Evolutionary conservation across 2,797 vertebrate genomes (phyloP).

Genomic region (Hypotaenidia philippensis): DNA sequence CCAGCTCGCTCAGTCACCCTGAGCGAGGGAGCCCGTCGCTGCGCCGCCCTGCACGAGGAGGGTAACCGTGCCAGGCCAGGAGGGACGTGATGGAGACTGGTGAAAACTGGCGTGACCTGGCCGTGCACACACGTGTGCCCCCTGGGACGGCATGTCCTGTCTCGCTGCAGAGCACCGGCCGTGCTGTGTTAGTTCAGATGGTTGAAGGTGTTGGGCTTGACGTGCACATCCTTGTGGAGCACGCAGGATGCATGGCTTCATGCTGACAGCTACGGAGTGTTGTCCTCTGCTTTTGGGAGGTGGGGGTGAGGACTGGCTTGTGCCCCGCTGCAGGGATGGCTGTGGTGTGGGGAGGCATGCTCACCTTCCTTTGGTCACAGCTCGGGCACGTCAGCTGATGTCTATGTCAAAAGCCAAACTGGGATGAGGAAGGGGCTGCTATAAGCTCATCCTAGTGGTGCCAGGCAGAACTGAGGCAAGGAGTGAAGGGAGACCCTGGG

Average conservation of each 20-base stretch:
- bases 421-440: background rate
- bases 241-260: fast-evolving
- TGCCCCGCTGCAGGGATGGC: background rate
- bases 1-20: fast-evolving
- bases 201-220: background rate
- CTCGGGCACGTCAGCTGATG: no score
- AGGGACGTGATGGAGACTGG: fast-evolving
- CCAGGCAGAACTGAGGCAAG: background rate
- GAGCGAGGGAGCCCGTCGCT: background rate
- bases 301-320: background rate
- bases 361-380: background rate
- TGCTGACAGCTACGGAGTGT: background rate
- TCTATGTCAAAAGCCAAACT: background rate
- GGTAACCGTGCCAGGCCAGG: fast-evolving
- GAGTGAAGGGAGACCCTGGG: background rate
- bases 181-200: fast-evolving
- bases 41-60: background rate
- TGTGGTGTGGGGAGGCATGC: background rate
- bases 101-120: background rate
- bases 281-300: background rate
- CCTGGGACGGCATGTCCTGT: background rate
- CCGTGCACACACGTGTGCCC: background rate
- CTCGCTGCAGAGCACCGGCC: background rate
- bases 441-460: background rate
- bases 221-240: fast-evolving